Conservation (phyloP, 2,797 vertebrate species). For the Gouania willdenowi region DNA sequence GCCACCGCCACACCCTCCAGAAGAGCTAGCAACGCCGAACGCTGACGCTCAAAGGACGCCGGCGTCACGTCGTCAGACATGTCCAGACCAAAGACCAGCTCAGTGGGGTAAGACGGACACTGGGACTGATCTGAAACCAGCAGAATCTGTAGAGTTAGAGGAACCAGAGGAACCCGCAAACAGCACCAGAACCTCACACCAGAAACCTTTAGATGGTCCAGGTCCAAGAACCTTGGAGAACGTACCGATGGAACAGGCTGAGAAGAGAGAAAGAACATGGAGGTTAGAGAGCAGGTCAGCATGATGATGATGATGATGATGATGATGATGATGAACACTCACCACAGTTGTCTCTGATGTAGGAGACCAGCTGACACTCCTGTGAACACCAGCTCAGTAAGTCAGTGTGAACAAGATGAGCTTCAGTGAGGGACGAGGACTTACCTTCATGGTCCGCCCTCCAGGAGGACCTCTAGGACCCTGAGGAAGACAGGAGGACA, state of each 20-base stretch:
- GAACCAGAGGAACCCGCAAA: no score
- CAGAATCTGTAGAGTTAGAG: no score
- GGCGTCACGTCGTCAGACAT: constrained; percentile 75
- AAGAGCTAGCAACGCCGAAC: constrained; percentile 64
- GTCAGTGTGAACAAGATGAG: no score
- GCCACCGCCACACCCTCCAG: constrained; percentile 75
- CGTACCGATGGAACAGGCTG: constrained; percentile 81
- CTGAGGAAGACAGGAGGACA: constrained; percentile 45
- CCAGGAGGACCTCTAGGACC: constrained; percentile 77
- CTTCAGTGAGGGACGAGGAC: constrained; percentile 30
- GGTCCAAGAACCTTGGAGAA: constrained; percentile 7
- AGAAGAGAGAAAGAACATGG: background rate
- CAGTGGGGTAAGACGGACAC: constrained; percentile 81
- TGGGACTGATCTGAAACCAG: background rate
- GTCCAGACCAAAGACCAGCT: constrained; percentile 86
- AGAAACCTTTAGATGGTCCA: no score
- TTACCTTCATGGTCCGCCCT: constrained; percentile 64
- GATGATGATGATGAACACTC: constrained; percentile 33
- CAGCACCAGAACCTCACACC: no score
- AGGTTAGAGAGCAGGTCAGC: no score
- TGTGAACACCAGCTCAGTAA: constrained; percentile 30
- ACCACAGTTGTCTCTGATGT: constrained; percentile 83
- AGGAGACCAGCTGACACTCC: constrained; percentile 84
- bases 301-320: background rate
- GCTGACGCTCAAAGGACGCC: constrained; percentile 79